phyloP scores from a whole-genome alignment of 2,888 invertebrate genomes.

The Coecobrya sp. region DNA sequence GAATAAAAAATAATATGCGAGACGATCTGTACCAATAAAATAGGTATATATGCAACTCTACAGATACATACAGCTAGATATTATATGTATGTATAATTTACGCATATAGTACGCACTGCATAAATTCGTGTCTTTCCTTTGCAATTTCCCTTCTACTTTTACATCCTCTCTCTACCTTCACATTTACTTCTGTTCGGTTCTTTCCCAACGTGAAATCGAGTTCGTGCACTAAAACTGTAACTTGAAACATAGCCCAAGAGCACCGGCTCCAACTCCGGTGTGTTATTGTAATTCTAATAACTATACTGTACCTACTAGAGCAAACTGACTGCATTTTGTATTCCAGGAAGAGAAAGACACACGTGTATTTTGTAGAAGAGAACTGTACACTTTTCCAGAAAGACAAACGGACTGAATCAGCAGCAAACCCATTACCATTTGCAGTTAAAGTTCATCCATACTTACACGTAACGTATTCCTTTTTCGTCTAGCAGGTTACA shows the following conservation, averaged over 20 bases:
- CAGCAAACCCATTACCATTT: slow-evolving; percentile 64
- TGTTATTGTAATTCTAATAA: slow-evolving; percentile 50
- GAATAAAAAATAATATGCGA: slow-evolving; percentile 64
- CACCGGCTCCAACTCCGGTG: background rate
- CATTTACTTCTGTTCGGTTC: slow-evolving; percentile 1
- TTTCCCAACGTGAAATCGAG: slow-evolving; percentile 33
- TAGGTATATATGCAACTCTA: background rate
- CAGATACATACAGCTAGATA: background rate
- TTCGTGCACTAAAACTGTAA: slow-evolving; percentile 17
- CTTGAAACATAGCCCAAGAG: slow-evolving; percentile 5
- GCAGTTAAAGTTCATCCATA: slow-evolving; percentile 63
- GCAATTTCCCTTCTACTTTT: background rate
- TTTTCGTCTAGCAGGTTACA: background rate
- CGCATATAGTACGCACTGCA: slow-evolving; percentile 13
- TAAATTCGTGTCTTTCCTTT: slow-evolving; percentile 50
- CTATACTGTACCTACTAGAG: too few relatives aligned
- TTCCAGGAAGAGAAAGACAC: slow-evolving; percentile 12
- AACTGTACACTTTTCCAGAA: background rate
- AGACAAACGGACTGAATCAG: slow-evolving; percentile 2
- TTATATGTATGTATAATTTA: background rate
- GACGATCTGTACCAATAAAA: slow-evolving; percentile 28
- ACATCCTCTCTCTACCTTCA: slow-evolving; percentile 1
- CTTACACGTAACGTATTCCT: slow-evolving; percentile 8
- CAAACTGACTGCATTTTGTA: slow-evolving; percentile 41
- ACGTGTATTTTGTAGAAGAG: background rate